Conservation (phyloP, 2,113 vertebrate genomes). For the Indri indri region DNA sequence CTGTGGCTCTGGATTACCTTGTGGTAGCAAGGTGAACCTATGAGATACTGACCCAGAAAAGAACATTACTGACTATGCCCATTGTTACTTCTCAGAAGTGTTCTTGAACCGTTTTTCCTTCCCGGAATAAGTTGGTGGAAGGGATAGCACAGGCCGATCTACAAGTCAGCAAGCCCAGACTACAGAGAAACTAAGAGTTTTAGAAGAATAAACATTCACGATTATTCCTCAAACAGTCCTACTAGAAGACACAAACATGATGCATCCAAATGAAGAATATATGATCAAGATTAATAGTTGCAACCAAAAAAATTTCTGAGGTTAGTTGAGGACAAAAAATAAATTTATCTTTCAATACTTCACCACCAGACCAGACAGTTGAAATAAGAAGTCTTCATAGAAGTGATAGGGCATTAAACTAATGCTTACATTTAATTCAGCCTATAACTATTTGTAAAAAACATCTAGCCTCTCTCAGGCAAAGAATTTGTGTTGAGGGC, state of each 20-base stretch:
- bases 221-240: background rate
- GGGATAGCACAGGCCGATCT: background rate
- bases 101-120: background rate
- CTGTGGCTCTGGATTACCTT: background rate
- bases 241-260: background rate
- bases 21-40: background rate
- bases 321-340: constrained; percentile 32
- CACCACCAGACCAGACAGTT: background rate
- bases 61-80: too few relatives aligned
- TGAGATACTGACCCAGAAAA: background rate
- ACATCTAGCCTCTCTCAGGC: background rate
- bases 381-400: background rate
- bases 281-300: background rate
- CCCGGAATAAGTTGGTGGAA: background rate
- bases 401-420: background rate
- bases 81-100: background rate
- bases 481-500: background rate
- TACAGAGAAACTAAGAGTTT: background rate
- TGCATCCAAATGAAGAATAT: background rate
- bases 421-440: background rate
- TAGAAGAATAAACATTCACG: background rate
- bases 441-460: background rate
- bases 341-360: background rate
- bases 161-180: background rate
- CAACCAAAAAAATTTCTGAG: background rate